Conservation (phyloP, 2,888 invertebrate genomes). For the Ctena decussata region DNA sequence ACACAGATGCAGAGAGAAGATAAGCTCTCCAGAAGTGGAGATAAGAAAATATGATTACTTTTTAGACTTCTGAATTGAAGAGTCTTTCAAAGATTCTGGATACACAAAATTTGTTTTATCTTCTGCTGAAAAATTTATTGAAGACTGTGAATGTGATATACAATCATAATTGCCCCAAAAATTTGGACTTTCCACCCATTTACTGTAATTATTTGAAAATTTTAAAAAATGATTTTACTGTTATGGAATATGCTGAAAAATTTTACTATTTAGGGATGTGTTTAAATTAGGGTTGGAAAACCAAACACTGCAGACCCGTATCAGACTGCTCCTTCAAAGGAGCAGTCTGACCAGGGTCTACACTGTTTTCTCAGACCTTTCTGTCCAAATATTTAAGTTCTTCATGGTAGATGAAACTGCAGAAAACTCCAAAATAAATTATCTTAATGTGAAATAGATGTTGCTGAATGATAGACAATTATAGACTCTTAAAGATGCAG, state of each 20-base stretch:
- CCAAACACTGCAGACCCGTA: too few relatives aligned
- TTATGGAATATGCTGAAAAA: too few relatives aligned
- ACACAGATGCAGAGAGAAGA: slow-evolving; percentile 1
- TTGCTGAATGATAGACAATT: not conserved
- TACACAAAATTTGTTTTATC: not conserved
- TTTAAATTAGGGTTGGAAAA: too few relatives aligned
- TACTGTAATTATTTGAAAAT: too few relatives aligned
- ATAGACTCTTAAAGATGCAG: not conserved
- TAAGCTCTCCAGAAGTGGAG: slow-evolving; percentile 9
- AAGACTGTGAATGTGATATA: not conserved
- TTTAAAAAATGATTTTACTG: too few relatives aligned
- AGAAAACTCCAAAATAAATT: not conserved
- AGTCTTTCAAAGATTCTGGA: not conserved
- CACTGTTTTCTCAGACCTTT: too few relatives aligned
- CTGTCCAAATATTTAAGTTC: too few relatives aligned
- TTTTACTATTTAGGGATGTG: too few relatives aligned
- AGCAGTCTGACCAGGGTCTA: too few relatives aligned
- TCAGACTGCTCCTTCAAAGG: too few relatives aligned
- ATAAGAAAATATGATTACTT: slow-evolving; percentile 10
- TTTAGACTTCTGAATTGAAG: not conserved
- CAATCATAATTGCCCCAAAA: too few relatives aligned
- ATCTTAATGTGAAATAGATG: not conserved
- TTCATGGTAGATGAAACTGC: not conserved
- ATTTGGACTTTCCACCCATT: too few relatives aligned
- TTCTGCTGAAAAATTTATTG: not conserved